Evolutionary conservation across 2,797 vertebrate species (phyloP).

Genomic region (Tamandua tetradactyla): DNA sequence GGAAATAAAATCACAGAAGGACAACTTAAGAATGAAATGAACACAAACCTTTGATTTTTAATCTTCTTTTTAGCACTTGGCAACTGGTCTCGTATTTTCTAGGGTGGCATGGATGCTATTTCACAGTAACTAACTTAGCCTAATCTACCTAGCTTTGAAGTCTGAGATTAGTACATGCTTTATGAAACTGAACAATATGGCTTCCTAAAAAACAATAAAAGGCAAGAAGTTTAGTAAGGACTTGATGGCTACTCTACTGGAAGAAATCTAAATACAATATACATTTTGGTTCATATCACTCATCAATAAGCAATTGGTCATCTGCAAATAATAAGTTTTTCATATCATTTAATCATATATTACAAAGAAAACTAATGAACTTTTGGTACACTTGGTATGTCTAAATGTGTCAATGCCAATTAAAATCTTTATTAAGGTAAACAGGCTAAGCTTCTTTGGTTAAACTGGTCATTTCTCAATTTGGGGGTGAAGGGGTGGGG

Average conservation of each 20-base stretch:
- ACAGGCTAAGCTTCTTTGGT: neutral
- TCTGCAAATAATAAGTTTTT: slow-evolving; percentile 70
- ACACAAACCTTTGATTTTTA: neutral
- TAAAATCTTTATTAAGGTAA: slow-evolving; percentile 68
- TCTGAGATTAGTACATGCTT: slow-evolving; percentile 48
- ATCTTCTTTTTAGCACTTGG: neutral
- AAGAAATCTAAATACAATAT: slow-evolving; percentile 48
- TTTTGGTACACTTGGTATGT: slow-evolving; percentile 24
- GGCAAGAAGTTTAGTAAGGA: slow-evolving; percentile 45
- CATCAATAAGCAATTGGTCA: slow-evolving; percentile 41
- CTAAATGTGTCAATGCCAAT: slow-evolving; percentile 68
- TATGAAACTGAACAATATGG: slow-evolving; percentile 36
- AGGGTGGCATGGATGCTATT: neutral
- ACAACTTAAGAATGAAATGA: neutral
- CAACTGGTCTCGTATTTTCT: neutral
- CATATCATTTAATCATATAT: slow-evolving; percentile 67
- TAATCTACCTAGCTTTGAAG: slow-evolving; percentile 2
- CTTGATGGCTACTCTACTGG: slow-evolving; percentile 55
- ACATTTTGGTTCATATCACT: slow-evolving; percentile 23
- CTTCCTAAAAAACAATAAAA: slow-evolving; percentile 57
- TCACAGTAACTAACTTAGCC: neutral
- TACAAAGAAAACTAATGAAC: slow-evolving; percentile 60
- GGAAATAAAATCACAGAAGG: slow-evolving; percentile 19
- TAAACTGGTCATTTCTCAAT: neutral
- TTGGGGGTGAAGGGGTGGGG: slow-evolving; percentile 1